Evolutionary conservation across 1,140 invertebrate genomes (phyloP).

Genomic region (Cherax quadricarinatus): DNA sequence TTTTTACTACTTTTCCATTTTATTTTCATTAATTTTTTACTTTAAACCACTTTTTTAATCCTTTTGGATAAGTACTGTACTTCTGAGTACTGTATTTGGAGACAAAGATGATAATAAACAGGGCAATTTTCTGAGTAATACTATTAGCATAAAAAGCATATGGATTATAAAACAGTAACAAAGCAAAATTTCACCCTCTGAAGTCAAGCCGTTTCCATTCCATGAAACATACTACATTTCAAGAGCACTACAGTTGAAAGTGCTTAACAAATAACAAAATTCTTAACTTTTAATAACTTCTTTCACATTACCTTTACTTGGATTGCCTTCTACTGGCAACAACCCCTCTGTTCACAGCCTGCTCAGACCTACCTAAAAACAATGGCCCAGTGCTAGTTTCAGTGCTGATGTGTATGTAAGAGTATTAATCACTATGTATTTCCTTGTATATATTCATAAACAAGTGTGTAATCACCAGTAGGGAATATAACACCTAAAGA

Average conservation of each 20-base stretch:
- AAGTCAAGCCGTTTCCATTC: neutral
- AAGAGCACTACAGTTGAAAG: neutral
- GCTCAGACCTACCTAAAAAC: conserved; percentile 29
- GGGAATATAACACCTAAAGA: conserved; percentile 22
- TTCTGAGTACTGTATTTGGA: no score
- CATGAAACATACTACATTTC: neutral
- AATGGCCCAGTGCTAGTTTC: conserved; percentile 33
- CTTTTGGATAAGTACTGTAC: no score
- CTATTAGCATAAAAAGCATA: neutral
- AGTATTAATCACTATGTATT: conserved; percentile 43
- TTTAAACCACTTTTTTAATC: no score
- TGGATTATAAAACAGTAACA: neutral
- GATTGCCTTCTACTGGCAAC: neutral
- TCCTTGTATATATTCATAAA: conserved; percentile 53
- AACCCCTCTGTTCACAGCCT: conserved; percentile 30
- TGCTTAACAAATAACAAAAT: neutral
- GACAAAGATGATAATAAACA: neutral
- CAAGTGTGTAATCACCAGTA: conserved; percentile 48
- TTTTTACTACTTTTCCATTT: no score
- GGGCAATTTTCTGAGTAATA: neutral
- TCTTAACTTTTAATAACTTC: neutral
- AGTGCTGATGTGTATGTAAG: conserved; percentile 38
- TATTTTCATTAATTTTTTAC: no score
- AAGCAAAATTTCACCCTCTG: neutral
- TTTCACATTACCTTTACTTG: neutral